Evolutionary conservation across 2,797 vertebrate species (phyloP), one percentile per base, ranked within the genome.

Genomic region (Rhincodon typus): DNA sequence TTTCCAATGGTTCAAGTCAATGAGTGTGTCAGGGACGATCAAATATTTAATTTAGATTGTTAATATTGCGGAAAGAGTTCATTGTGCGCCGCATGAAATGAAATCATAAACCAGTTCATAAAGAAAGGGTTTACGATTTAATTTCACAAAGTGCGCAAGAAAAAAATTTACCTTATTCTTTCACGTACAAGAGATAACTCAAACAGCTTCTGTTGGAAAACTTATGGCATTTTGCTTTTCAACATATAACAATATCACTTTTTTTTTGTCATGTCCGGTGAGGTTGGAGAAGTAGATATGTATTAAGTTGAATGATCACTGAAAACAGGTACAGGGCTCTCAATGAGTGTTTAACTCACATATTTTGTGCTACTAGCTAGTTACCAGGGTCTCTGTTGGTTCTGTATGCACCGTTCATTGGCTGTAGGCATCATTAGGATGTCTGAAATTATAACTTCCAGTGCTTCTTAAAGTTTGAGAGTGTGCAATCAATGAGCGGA

Each of bases 81-180:
- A 23, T 93, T 93, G 62, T 42, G 8, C 3, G 19, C 19, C 42
- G 19, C 67, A 21, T 93, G 90, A 69, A 93, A 93, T 93, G 62
- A 93, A 67, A 67, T 93, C 90, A n/a, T 67, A 67, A 93, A 93
- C 62, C 34, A 67, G 90, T 69, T 93, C n/a, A 67, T 93, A 93
- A 69, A 90, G 17, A 67, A 93, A 42, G 38, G 62, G 62, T 93
- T 93, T 93, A 93, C n/a, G n/a, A 42, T 38, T 93, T 69, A 66
- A 67, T 93, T 93, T 42, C n/a, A 67, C 25, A 93, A 69, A 66
- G 62, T 93, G 66, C 34, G 67, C 34, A 62, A 62, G 62, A 93
- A 62, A 62, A 46, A 93, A 93, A 93, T 42, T 42, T 93, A n/a
- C 6, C 62, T 93, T 66, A 93, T 93, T 69, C 67, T 93, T 93